Conservation (phyloP, 2,888 invertebrate species). For the Vesta saturnalis region DNA sequence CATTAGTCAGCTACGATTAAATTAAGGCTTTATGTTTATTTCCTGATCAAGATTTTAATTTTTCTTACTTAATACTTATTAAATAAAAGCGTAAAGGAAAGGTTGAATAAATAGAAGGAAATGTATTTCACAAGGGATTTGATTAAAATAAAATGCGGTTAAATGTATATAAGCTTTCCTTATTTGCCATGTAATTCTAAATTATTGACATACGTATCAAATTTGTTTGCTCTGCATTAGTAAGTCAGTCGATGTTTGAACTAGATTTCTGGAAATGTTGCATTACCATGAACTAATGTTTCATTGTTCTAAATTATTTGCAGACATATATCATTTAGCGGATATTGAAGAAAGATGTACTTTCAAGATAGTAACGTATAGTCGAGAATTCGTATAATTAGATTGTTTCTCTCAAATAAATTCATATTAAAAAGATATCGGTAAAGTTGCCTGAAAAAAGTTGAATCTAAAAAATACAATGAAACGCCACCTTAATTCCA, state of each 20-base stretch:
- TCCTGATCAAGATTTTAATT: constrained; percentile 56
- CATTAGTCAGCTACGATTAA: constrained; percentile 59
- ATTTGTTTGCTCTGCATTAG: constrained; percentile 51
- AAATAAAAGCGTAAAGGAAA: constrained; percentile 9
- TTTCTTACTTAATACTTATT: constrained; percentile 35
- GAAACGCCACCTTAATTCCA: too few relatives aligned
- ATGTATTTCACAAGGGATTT: constrained; percentile 10
- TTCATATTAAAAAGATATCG: too few relatives aligned
- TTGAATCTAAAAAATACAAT: too few relatives aligned
- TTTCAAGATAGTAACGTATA: constrained; percentile 27
- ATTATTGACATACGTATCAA: constrained; percentile 50
- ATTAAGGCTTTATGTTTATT: constrained; percentile 55
- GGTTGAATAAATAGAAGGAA: constrained; percentile 1
- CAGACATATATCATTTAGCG: constrained; percentile 48
- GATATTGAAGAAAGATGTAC: constrained; percentile 46
- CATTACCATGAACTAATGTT: constrained; percentile 48
- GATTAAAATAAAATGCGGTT: constrained; percentile 10
- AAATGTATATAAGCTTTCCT: constrained; percentile 13
- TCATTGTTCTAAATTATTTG: constrained; percentile 52
- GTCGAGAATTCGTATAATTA: constrained; percentile 31
- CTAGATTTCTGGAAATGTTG: constrained; percentile 50
- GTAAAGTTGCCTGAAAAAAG: too few relatives aligned
- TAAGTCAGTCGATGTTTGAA: constrained; percentile 48
- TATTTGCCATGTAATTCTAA: constrained; percentile 43
- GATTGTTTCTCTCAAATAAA: too few relatives aligned